phyloP scores from a whole-genome alignment of 1,140 invertebrate genomes.

The Caenorhabditis tropicalis region DNA sequence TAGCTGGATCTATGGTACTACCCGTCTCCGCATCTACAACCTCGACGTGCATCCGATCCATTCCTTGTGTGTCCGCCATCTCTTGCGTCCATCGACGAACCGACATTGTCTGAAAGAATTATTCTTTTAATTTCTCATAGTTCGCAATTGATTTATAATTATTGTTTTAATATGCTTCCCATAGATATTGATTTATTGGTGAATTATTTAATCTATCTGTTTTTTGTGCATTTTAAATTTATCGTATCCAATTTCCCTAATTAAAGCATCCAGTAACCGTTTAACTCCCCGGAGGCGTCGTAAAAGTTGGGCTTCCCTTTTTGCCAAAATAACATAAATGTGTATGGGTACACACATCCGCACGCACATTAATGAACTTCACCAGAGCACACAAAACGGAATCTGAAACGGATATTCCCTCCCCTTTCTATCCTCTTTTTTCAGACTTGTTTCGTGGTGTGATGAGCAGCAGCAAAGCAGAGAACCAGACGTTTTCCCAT shows the following conservation, averaged over 20 bases:
- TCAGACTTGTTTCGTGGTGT: not conserved
- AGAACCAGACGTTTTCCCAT: not conserved
- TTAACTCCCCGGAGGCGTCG: constrained; percentile 42
- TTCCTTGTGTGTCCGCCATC: constrained; percentile 62
- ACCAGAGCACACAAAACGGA: not conserved
- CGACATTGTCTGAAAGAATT: constrained; percentile 61
- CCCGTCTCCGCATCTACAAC: constrained; percentile 70
- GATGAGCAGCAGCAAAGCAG: no score
- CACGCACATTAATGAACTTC: constrained; percentile 37
- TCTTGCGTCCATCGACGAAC: constrained; percentile 63
- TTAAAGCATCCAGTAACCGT: constrained; percentile 21
- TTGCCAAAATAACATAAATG: not conserved
- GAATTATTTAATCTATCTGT: no score
- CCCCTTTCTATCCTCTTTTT: not conserved
- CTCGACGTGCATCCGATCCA: constrained; percentile 64
- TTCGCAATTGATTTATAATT: no score
- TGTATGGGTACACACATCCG: not conserved
- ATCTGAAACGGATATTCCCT: not conserved
- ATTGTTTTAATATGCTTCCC: not conserved
- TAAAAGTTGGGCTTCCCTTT: constrained; percentile 15
- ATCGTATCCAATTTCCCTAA: constrained; percentile 30
- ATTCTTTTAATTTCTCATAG: not conserved
- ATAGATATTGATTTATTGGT: no score
- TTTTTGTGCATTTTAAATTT: not conserved
- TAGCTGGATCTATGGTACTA: constrained; percentile 66